Percentiles rank a stretch among this genome's conserved stretches.
phyloP scores from a whole-genome alignment of 2,113 vertebrate species.

The Pogona vitticeps region DNA sequence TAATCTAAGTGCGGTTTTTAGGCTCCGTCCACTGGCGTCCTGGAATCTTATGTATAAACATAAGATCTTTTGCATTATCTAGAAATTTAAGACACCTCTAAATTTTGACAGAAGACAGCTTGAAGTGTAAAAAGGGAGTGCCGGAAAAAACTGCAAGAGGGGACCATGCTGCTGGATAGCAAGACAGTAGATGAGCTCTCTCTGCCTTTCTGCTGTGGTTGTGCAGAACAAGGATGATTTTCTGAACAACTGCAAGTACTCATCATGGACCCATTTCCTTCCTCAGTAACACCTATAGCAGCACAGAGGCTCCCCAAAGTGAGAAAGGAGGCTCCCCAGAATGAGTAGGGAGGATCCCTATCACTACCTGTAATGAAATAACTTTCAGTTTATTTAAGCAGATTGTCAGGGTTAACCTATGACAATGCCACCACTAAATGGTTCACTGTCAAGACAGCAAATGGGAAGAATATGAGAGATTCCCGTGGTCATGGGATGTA shows the following conservation, averaged over 20 bases:
- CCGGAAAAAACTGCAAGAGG: neutral
- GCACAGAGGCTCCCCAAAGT: too few species aligned
- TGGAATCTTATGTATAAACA: neutral
- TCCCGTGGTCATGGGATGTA: neutral
- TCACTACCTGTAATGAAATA: neutral
- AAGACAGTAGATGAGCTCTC: neutral
- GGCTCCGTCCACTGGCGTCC: neutral
- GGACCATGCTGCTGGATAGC: neutral
- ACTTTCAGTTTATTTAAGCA: too few species aligned
- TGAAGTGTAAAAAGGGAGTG: neutral
- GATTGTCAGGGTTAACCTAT: neutral
- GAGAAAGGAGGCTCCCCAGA: too few species aligned
- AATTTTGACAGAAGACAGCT: neutral
- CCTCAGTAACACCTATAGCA: neutral
- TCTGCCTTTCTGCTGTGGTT: neutral
- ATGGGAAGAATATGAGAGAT: neutral
- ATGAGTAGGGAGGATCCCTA: too few species aligned
- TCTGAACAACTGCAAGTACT: neutral
- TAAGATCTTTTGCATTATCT: neutral
- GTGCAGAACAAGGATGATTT: too few species aligned
- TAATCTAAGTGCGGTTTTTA: neutral
- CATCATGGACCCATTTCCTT: neutral
- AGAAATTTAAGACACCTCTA: neutral
- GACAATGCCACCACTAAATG: neutral
- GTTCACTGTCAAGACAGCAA: neutral